A percentile compares a stretch with the other conserved stretches of the same genome.
These are phyloP conservation scores for Pseudomyrmex pallidus DNA, from an alignment of 1,140 invertebrate species.

Conservation along the genomic window DNA sequence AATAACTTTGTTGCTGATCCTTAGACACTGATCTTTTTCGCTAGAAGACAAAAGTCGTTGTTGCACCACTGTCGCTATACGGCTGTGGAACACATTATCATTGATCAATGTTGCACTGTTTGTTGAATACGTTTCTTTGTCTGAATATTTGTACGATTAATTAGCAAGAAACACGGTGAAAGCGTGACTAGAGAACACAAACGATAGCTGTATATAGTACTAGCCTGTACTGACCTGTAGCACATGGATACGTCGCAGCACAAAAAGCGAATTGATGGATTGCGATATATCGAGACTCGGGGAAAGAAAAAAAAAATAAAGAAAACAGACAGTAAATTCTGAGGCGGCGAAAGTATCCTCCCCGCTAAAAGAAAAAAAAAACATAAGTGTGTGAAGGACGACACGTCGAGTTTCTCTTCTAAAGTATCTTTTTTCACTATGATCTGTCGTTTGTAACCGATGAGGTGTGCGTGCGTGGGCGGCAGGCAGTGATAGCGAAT, in stretches of 20 bases:
- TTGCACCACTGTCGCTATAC: slow-evolving; percentile 25
- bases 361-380: slow-evolving; percentile 48
- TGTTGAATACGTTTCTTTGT: background rate
- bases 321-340: background rate
- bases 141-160: background rate
- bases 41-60: background rate
- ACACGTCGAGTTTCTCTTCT: slow-evolving; percentile 73
- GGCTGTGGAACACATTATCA: slow-evolving; percentile 67
- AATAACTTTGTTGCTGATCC: background rate
- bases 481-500: slow-evolving; percentile 72
- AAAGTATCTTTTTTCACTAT: slow-evolving; percentile 66
- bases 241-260: slow-evolving; percentile 84
- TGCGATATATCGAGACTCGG: slow-evolving; percentile 67
- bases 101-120: slow-evolving; percentile 62
- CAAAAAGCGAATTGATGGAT: slow-evolving; percentile 74
- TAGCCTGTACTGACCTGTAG: slow-evolving; percentile 86
- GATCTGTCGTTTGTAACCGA: slow-evolving; percentile 70
- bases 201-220: slow-evolving; percentile 83
- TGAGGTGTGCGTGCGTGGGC: slow-evolving; percentile 81
- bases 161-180: background rate
- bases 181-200: slow-evolving; percentile 33
- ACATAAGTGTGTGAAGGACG: slow-evolving; percentile 61
- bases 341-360: slow-evolving; percentile 56
- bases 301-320: slow-evolving; percentile 58
- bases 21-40: slow-evolving; percentile 12